Conservation (phyloP, 2,797 vertebrate species). For the Cyclopterus lumpus region DNA sequence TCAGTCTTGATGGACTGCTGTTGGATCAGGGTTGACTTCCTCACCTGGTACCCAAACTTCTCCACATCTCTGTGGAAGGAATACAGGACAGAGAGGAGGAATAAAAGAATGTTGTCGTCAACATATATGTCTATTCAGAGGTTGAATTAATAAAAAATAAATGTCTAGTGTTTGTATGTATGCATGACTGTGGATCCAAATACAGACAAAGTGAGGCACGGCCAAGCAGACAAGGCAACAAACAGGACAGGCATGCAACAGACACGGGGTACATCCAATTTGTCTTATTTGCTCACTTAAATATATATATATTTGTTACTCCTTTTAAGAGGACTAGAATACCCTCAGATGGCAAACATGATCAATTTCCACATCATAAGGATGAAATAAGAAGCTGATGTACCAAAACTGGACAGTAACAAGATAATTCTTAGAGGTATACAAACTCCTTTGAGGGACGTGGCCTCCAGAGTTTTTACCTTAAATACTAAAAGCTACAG, state of each 20-base stretch:
- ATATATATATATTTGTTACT: neutral
- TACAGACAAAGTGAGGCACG: neutral
- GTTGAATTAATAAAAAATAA: neutral
- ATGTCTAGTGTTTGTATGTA: neutral
- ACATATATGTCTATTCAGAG: neutral
- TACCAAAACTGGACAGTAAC: neutral
- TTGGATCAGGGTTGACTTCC: conserved; percentile 82
- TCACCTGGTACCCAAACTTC: conserved; percentile 85
- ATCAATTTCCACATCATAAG: neutral
- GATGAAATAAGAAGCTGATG: neutral
- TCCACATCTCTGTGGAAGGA: conserved; percentile 82
- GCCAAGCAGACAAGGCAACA: neutral
- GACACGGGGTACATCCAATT: neutral
- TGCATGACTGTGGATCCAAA: neutral
- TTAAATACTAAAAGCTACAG: neutral
- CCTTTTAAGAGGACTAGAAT: neutral
- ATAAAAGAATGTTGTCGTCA: neutral
- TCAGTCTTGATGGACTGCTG: conserved; percentile 88
- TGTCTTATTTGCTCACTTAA: neutral
- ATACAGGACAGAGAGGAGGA: neutral
- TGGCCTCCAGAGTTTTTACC: neutral
- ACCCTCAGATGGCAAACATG: neutral
- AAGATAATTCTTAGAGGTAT: neutral
- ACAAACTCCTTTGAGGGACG: neutral
- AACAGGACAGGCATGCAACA: neutral